Percentiles rank a stretch among this genome's conserved stretches.
These are phyloP conservation scores for Limonius californicus DNA, from an alignment of 1,140 invertebrate genomes.

Conservation along the genomic window DNA sequence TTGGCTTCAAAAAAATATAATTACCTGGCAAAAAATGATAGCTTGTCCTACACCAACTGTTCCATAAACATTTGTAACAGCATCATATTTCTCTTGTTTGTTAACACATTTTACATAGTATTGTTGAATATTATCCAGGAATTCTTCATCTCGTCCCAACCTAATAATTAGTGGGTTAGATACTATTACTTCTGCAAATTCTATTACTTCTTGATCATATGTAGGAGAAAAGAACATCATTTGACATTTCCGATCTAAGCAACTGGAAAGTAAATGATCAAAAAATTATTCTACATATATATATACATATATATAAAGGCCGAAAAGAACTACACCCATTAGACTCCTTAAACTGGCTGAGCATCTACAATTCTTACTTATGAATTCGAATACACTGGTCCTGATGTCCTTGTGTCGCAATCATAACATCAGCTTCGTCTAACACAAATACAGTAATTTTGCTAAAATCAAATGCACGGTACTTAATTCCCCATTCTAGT, in stretches of 20 bases:
- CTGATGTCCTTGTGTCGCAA: slow-evolving; percentile 95
- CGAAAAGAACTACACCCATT: too few relatives aligned
- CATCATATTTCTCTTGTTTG: slow-evolving; percentile 83
- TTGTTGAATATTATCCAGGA: slow-evolving; percentile 96
- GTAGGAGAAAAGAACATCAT: slow-evolving; percentile 99
- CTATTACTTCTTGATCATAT: slow-evolving; percentile 91
- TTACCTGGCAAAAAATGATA: slow-evolving; percentile 96
- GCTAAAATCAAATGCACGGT: slow-evolving; percentile 79
- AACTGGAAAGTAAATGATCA: slow-evolving; percentile 47
- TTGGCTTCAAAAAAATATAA: too few relatives aligned
- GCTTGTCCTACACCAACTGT: slow-evolving; percentile 94
- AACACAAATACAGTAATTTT: slow-evolving; percentile 93
- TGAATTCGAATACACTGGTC: slow-evolving; percentile 95
- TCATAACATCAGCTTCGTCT: slow-evolving; percentile 99
- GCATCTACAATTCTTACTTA: too few relatives aligned
- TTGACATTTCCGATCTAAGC: slow-evolving; percentile 76
- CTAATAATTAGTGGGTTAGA: slow-evolving; percentile 86
- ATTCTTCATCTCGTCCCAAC: slow-evolving; percentile 89
- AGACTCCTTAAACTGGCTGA: slow-evolving; percentile 15
- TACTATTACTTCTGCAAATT: slow-evolving; percentile 94
- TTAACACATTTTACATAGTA: slow-evolving; percentile 89
- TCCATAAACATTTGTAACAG: slow-evolving; percentile 95
- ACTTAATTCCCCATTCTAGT: slow-evolving; percentile 87
- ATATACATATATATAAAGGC: background rate
- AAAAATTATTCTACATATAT: background rate